Evolutionary conservation across 2,797 vertebrate species (phyloP), one percentile per base, ranked within the genome.

Genomic region (Microctenopoma lineatum): DNA sequence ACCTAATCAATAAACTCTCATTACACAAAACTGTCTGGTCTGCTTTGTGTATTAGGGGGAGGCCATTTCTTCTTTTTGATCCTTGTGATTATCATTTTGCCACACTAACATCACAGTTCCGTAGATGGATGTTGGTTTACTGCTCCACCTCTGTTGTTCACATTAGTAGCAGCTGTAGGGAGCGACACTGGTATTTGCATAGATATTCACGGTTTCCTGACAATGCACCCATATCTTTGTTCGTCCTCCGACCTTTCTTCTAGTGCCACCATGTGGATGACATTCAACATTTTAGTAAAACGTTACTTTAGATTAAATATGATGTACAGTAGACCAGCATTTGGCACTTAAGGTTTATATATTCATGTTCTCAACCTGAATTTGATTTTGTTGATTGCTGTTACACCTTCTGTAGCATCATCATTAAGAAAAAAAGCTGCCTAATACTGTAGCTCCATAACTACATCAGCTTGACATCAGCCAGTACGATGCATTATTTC

Each of bases 1-100:
- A 80, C 61, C 83, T 64, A 10, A 86, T 93, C 89, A 77, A 91
- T 91, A 83, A 67, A 75, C 85, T 90, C 89, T 92, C 85, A 87
- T 92, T 73, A 91, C 72, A 83, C 73, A 88, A 77, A 90, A 80
- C 77, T 81, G 88, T 90, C 87, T 87, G 65, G 79, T 85, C 79
- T 79, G 80, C 68, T 55, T 48, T 34, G 18, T 77, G 75, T 81
- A 87, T 88, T 82, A 81, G 73, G 58, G 60, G 65, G 74, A 58
- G 16, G 57, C 56, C 59, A 66, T 18, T 18, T 46, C 45, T 46
- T 46, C 9, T 45, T 58, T 73, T 67, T 68, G 26, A 77, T 65
- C 57, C 2, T 53, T 76, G 42, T 1, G 26, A 54, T 59, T 54
- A 53, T 41, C 56, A 52, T 53, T 12, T 41, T 55, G 41, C 9